Evolutionary conservation across 2,888 invertebrate genomes (phyloP), one percentile per base, ranked within the genome.

Genomic region (Cyclophora albipunctata): DNA sequence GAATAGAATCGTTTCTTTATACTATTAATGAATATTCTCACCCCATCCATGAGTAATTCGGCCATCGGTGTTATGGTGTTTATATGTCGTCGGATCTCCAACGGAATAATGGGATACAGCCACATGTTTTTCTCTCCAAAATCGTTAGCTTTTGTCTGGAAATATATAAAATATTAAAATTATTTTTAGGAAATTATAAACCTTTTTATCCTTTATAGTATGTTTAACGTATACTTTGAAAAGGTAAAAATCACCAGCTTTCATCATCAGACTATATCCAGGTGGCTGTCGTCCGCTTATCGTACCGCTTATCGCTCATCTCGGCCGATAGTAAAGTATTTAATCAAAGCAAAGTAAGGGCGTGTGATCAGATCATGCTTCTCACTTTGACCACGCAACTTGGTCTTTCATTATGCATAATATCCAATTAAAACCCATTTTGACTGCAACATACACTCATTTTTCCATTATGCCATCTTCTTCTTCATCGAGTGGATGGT

Each of bases 51-150:
- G 0, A 84, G 57, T 3, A 80, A 67, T 2, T 59, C 57, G 0
- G 73, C 50, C 73, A 84, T 74, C 1, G 73, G 52, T 34, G 57
- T 59, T 6, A 84, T 67, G 3, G 74, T 52, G 47, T 59, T 55
- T 2, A 83, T 48, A 46, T 84, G 81, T 0, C 83, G 74, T 3
- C 62, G 42, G 2, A 81, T 59, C 48, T 79, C 66, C 0, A 52
- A 46, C 0, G 78, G 81, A 59, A 65, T 64, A 3, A 48, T 55
- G 3, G 55, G 61, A 62, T 69, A 78, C 41, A 78, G 20, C 0
- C 47, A 42, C 34, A 57, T 41, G 2, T 75, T 65, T 35, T 63
- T 51, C 2, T 44, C 50, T 0, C 48, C 54, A 45, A 54, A 40
- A 2, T 50, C 33, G 2, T 49, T 45, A 0, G 62, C 58, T 1